These are phyloP conservation scores for Nemotelus nigrinus DNA, from an alignment of 2,888 invertebrate species.

Conservation along the genomic window DNA sequence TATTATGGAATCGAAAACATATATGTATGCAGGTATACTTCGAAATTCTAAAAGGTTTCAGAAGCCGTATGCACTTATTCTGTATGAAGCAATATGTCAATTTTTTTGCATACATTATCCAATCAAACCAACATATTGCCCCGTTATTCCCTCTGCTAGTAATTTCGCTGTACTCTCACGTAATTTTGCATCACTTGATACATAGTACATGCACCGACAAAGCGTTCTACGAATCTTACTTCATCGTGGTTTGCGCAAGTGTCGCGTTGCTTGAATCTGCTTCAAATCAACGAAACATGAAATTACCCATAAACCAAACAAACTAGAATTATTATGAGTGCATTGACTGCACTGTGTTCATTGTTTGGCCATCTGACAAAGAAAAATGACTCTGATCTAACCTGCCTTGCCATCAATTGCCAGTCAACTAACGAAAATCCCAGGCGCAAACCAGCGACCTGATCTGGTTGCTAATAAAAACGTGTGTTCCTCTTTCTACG, in stretches of 20 bases:
- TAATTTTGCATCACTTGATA: constrained; percentile 14
- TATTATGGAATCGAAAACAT: background rate
- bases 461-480: constrained; percentile 27
- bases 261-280: background rate
- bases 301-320: constrained; percentile 26
- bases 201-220: no score
- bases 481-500: background rate
- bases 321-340: constrained; percentile 26
- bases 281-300: constrained; percentile 28
- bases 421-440: constrained; percentile 27
- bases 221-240: no score
- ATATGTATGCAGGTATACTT: no score
- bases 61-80: constrained; percentile 24
- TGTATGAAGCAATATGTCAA: constrained; percentile 28
- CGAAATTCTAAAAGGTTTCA: background rate
- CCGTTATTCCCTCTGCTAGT: background rate
- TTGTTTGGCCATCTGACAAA: background rate
- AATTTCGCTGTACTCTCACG: constrained; percentile 23
- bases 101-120: background rate
- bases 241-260: background rate
- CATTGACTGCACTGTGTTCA: constrained; percentile 15
- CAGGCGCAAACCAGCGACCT: constrained; percentile 12
- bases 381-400: background rate
- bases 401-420: background rate
- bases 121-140: background rate